These are phyloP conservation scores for Scomber colias DNA, from an alignment of 2,113 vertebrate genomes.

Conservation along the genomic window DNA sequence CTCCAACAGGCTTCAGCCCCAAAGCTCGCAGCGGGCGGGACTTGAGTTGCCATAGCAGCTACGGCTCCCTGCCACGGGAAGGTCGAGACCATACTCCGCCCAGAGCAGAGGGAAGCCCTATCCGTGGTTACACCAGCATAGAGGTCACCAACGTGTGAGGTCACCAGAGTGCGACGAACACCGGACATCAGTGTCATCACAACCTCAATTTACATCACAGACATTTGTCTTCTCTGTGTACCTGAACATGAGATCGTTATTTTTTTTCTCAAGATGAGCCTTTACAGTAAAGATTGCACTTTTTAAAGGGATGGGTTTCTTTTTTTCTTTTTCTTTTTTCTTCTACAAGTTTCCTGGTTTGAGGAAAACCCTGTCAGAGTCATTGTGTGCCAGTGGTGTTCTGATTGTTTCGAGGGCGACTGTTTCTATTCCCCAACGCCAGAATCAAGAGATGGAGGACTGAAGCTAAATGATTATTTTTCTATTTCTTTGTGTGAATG, in stretches of 20 bases:
- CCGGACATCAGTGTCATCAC: conserved; percentile 4
- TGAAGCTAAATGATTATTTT: conserved; percentile 72
- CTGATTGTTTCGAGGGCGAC: conserved; percentile 23
- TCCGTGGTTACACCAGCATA: conserved; percentile 82
- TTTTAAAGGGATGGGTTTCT: conserved; percentile 40
- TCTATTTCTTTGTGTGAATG: conserved; percentile 68
- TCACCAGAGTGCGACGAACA: not conserved
- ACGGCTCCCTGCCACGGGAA: conserved; percentile 84
- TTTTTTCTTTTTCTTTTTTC: conserved; percentile 3
- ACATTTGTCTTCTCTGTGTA: conserved; percentile 33
- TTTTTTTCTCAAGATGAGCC: conserved; percentile 44
- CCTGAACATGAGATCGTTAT: conserved; percentile 30
- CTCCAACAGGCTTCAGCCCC: conserved; percentile 87
- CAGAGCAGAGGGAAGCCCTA: conserved; percentile 78
- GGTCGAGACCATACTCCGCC: conserved; percentile 76
- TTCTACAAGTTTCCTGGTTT: conserved; percentile 36
- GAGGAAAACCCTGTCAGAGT: conserved; percentile 7
- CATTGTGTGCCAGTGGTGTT: conserved; percentile 15
- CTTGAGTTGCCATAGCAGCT: conserved; percentile 84
- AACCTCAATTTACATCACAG: conserved; percentile 5
- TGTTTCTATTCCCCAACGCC: not conserved
- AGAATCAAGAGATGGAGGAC: conserved; percentile 32
- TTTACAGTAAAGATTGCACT: conserved; percentile 67
- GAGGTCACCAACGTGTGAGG: conserved; percentile 89
- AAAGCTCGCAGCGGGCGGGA: conserved; percentile 84